phyloP scores from a whole-genome alignment of 1,140 invertebrate species.

The Zophobas atratus region DNA sequence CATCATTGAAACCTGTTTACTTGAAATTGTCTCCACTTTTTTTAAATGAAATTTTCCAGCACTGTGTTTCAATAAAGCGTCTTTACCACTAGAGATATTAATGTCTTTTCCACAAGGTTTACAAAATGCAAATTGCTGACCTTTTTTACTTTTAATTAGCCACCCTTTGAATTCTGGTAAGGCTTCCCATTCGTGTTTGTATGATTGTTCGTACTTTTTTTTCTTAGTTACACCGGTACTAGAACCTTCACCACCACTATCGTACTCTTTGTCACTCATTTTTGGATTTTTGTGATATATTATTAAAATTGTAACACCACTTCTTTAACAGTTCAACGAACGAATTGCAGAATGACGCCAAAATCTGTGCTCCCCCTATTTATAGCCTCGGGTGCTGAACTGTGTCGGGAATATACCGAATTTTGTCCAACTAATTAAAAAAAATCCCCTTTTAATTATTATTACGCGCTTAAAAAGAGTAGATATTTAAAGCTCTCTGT shows the following conservation, averaged over 20 bases:
- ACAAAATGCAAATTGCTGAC: conserved; percentile 22
- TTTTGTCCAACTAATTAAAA: not conserved
- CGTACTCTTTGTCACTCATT: conserved; percentile 6
- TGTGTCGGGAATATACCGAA: not conserved
- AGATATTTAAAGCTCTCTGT: no score
- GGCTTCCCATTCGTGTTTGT: conserved; percentile 49
- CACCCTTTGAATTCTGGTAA: conserved; percentile 45
- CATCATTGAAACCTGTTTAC: not conserved
- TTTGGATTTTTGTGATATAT: not conserved
- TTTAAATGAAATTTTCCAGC: not conserved
- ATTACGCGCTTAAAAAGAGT: no score
- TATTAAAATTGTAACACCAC: not conserved
- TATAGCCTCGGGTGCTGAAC: not conserved
- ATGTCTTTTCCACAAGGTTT: conserved; percentile 40
- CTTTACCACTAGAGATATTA: conserved; percentile 36
- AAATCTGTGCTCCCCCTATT: not conserved
- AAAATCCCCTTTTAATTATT: not conserved
- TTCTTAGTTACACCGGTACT: conserved; percentile 24
- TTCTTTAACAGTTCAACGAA: not conserved
- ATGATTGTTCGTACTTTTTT: conserved; percentile 35
- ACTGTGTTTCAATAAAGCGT: conserved; percentile 35
- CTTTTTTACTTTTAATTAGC: conserved; percentile 29
- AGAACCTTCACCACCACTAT: conserved; percentile 18
- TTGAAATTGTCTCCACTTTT: conserved; percentile 19
- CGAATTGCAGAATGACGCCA: not conserved